A percentile compares a stretch with the other conserved stretches of the same genome.
Conservation (phyloP, 2,888 invertebrate species). For the Tipula confusa region DNA sequence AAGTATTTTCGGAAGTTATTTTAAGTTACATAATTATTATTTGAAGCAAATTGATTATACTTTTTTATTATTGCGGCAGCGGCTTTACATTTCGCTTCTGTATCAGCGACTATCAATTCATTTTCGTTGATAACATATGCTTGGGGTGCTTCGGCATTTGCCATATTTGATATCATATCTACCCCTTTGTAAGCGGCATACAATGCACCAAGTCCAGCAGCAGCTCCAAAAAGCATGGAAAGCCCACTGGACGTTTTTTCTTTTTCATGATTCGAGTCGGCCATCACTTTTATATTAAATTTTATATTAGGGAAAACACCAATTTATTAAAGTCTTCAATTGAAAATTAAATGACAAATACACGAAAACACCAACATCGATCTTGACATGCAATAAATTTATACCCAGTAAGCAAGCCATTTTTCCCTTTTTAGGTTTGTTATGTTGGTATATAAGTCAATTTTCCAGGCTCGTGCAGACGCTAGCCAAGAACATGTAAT, state of each 20-base stretch:
- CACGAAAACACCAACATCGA: neutral
- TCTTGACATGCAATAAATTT: no score
- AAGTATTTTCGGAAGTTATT: no score
- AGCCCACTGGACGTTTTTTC: neutral
- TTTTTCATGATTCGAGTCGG: neutral
- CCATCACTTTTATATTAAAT: neutral
- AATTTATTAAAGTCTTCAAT: neutral
- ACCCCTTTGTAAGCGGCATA: neutral
- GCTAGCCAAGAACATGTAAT: no score
- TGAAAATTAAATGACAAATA: neutral
- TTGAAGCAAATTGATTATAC: neutral
- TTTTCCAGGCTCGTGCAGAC: no score
- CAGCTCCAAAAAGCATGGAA: neutral
- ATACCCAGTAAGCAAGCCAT: no score
- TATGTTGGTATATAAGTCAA: no score
- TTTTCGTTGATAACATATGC: neutral
- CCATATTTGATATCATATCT: neutral
- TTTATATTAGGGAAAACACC: neutral
- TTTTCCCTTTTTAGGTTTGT: no score
- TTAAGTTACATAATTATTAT: neutral
- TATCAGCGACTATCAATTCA: neutral
- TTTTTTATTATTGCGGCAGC: neutral
- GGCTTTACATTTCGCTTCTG: neutral
- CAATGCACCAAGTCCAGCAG: neutral
- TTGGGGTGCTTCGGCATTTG: neutral